phyloP scores from a whole-genome alignment of 2,797 vertebrate genomes.

The Sebastolobus alascanus region DNA sequence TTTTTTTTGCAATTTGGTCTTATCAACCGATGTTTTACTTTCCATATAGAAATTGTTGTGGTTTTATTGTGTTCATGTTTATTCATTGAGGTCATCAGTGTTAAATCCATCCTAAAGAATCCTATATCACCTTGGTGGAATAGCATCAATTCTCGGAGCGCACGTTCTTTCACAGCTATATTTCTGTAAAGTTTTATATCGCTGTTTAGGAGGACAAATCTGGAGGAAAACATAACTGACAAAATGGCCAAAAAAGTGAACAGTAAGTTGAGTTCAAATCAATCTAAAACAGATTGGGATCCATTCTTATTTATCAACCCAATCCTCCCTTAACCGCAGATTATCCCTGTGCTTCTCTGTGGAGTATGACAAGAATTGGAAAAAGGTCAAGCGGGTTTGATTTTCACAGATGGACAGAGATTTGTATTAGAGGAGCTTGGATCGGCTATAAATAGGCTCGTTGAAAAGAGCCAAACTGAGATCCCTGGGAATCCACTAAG shows the following conservation, averaged over 20 bases:
- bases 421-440: slow-evolving; percentile 51
- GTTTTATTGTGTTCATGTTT: not conserved
- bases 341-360: slow-evolving; percentile 39
- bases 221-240: not conserved
- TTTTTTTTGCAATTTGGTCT: not conserved
- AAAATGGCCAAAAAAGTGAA: slow-evolving; percentile 19
- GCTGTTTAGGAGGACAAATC: not conserved
- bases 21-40: not conserved
- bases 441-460: slow-evolving; percentile 58
- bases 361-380: slow-evolving; percentile 56
- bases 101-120: not conserved
- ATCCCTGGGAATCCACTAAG: slow-evolving; percentile 68
- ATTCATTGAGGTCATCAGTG: not conserved
- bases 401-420: slow-evolving; percentile 58
- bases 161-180: not conserved
- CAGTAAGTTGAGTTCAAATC: slow-evolving; percentile 41
- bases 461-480: slow-evolving; percentile 54
- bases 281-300: slow-evolving; percentile 37
- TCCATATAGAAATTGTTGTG: not conserved
- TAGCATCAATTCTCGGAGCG: not conserved
- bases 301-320: slow-evolving; percentile 53
- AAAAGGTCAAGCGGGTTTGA: slow-evolving; percentile 66
- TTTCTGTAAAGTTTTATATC: not conserved
- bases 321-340: slow-evolving; percentile 48
- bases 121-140: not conserved